Percentiles rank a stretch among this genome's conserved stretches.
Conservation (phyloP, 1,140 invertebrate species). For the Bathynomus jamesi region DNA sequence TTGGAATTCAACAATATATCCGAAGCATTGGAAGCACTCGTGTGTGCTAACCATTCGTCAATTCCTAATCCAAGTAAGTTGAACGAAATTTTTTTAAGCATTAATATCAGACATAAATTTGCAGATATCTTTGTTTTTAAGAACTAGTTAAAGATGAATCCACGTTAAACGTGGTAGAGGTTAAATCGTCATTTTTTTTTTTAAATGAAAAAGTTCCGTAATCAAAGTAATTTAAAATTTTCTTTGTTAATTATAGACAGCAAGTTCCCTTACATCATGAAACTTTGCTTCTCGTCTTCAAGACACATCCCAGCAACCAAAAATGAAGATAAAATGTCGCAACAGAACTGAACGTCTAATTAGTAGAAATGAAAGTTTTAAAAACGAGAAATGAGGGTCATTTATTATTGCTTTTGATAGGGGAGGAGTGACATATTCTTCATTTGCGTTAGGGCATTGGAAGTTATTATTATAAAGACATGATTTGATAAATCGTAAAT, state of each 20-base stretch:
- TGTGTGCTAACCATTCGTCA: conserved; percentile 90
- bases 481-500: too few species aligned
- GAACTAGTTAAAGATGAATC: not conserved
- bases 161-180: not conserved
- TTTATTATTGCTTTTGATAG: too few species aligned
- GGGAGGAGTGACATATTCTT: too few species aligned
- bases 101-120: conserved; percentile 2
- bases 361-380: too few species aligned
- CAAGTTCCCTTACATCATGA: conserved; percentile 95
- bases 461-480: too few species aligned
- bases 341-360: not conserved
- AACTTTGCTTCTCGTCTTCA: conserved; percentile 73
- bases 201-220: not conserved
- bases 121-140: not conserved
- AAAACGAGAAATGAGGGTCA: too few species aligned
- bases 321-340: not conserved
- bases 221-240: not conserved
- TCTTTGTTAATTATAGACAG: conserved; percentile 58
- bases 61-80: conserved; percentile 67
- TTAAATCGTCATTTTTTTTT: not conserved
- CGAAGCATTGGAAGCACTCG: conserved; percentile 85
- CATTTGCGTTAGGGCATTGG: too few species aligned
- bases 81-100: not conserved
- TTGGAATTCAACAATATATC: conserved; percentile 86
- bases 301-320: not conserved